Base-by-base conservation (phyloP, 2,113 vertebrate genomes). In the Microcebus tavaratra region DNA sequence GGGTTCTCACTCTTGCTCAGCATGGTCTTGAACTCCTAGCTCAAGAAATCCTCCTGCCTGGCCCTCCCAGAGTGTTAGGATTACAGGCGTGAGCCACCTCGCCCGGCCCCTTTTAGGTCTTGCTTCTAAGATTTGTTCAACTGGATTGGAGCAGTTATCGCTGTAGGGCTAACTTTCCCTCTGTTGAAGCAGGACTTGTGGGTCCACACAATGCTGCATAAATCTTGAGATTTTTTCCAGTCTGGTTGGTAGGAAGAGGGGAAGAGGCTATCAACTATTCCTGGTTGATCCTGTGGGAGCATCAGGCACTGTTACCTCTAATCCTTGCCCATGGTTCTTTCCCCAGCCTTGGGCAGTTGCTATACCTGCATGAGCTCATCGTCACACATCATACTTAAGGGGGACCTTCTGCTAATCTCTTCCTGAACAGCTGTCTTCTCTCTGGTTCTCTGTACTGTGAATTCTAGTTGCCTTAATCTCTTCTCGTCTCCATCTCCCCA, bases 41-140 rank as follows among this genome's bases (percentile, higher is more conserved):
- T 57, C 20, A 57, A 21, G 20, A 20, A 21, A 57, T 57, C 55
- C 55, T 57, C 55, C 20, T 21, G 6, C 55, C 20, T 21, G 18
- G 55, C 6, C 55, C 55, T 57, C 55, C 55, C 55, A 57, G 20
- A 21, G 20, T 20, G 55, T 20, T 57, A 57, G 55, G 55, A 57
- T 57, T 57, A 57, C 20, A 57, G 55, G 55, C 55, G 8, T 57
- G 55, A 57, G 55, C 55, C 20, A 57, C 20, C 20, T 0, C 20
- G 2, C 55, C 55, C 0, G 20, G 55, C 55, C 55, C 45, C 63
- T 87, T 97, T 91, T 79, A 57, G 48, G 21, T 75, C 79, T 82
- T 73, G 83, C 86, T 86, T 91, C 89, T 88, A 94, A 93, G 34
- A 95, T 81, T 83, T 50, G 29, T 68, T 61, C 36, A n/a, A 53